Percentiles rank a stretch among this genome's conserved stretches.
Conservation (phyloP, 1,140 invertebrate genomes). For the Centruroides vittatus region DNA sequence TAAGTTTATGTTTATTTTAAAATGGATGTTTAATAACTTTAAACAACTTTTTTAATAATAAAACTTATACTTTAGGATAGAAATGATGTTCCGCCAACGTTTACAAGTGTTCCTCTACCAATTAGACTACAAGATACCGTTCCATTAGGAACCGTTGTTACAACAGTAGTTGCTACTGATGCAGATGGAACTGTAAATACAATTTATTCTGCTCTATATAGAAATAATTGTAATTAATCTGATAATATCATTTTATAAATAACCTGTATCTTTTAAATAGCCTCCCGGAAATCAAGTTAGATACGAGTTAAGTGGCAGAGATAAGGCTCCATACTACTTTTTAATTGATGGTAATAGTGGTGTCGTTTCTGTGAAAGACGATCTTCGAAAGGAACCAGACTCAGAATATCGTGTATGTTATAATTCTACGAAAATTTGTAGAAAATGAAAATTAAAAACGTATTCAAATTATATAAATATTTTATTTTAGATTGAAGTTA, state of each 20-base stretch:
- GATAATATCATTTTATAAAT: too few relatives aligned
- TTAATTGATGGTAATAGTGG: slow-evolving; percentile 70
- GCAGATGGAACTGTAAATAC: slow-evolving; percentile 48
- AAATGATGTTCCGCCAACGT: slow-evolving; percentile 47
- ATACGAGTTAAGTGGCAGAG: slow-evolving; percentile 65
- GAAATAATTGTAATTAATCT: neutral
- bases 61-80: slow-evolving; percentile 20
- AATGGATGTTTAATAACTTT: neutral
- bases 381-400: slow-evolving; percentile 64
- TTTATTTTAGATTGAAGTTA: slow-evolving; percentile 31
- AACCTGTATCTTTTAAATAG: neutral
- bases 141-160: slow-evolving; percentile 59
- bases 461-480: too few relatives aligned
- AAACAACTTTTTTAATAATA: neutral
- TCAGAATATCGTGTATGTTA: slow-evolving; percentile 58
- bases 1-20: neutral
- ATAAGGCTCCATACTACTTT: slow-evolving; percentile 65
- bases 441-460: too few relatives aligned
- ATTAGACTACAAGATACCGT: slow-evolving; percentile 68
- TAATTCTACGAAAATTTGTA: neutral
- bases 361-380: slow-evolving; percentile 56
- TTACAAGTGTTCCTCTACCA: slow-evolving; percentile 59
- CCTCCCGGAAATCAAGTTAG: slow-evolving; percentile 34
- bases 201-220: neutral
- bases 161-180: slow-evolving; percentile 59